Evolutionary conservation across 2,797 vertebrate species (phyloP).

Genomic region (Pristis pectinata): DNA sequence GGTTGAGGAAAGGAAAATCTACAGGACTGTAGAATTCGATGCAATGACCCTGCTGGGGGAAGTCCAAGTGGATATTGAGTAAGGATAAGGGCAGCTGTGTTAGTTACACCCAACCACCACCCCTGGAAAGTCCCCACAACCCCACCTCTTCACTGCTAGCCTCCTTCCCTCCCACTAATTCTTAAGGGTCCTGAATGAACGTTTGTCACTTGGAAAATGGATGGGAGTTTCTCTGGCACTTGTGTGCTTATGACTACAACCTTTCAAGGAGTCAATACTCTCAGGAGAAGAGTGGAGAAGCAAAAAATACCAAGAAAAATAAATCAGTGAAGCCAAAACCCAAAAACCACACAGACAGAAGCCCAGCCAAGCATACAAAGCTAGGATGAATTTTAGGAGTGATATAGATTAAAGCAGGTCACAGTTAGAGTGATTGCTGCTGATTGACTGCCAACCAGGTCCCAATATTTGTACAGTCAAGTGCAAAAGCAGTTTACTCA

Average conservation of each 20-base stretch:
- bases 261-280: background rate
- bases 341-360: background rate
- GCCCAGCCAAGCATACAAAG: background rate
- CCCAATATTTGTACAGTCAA: background rate
- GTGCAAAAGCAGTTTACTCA: background rate
- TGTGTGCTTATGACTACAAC: background rate
- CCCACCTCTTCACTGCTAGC: background rate
- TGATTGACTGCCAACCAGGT: background rate
- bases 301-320: background rate
- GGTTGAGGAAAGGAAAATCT: background rate
- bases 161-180: background rate
- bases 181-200: background rate
- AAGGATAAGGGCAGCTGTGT: too few relatives aligned
- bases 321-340: background rate
- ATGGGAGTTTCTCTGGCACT: background rate
- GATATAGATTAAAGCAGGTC: background rate
- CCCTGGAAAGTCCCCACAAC: background rate
- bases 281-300: background rate
- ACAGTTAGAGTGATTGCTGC: background rate
- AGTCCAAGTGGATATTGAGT: background rate
- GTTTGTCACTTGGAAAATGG: background rate
- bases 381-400: background rate
- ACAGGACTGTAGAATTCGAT: background rate
- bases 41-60: background rate
- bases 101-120: background rate